These are phyloP conservation scores for Aegithalos caudatus DNA, from an alignment of 2,113 vertebrate species.

Conservation along the genomic window DNA sequence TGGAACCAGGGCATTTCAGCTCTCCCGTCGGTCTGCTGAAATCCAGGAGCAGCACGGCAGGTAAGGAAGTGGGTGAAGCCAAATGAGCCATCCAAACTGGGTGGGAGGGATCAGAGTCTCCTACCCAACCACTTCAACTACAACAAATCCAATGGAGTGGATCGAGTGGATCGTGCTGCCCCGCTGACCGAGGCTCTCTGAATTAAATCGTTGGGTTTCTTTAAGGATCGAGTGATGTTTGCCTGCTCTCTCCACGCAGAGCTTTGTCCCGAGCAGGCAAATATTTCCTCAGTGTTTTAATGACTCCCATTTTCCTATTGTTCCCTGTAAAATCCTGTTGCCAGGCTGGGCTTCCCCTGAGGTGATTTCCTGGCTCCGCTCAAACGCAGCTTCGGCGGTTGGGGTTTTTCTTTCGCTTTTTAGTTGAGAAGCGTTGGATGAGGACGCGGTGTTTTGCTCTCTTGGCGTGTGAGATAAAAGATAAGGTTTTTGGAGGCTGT, in stretches of 20 bases:
- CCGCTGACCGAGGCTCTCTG: rapidly evolving
- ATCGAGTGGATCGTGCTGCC: rapidly evolving
- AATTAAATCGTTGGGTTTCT: background rate
- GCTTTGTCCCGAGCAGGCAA: background rate
- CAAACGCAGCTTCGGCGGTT: background rate
- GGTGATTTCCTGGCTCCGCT: background rate
- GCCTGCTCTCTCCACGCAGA: background rate
- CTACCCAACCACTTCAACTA: rapidly evolving
- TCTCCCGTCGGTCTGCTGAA: rapidly evolving
- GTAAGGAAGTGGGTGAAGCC: background rate
- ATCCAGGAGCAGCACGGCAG: background rate
- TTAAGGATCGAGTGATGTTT: background rate
- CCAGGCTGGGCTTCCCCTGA: background rate
- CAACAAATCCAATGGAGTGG: rapidly evolving
- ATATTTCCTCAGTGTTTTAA: background rate
- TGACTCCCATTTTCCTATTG: background rate
- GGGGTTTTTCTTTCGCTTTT: background rate
- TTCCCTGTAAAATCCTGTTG: background rate
- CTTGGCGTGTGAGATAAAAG: background rate
- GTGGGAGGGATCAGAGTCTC: background rate
- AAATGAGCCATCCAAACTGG: background rate
- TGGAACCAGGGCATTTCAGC: background rate
- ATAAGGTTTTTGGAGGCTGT: background rate
- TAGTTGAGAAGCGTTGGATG: background rate
- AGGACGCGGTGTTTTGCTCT: background rate